Evolutionary conservation across 2,797 vertebrate genomes (phyloP).

Genomic region (Yasuhikotakia modesta): DNA sequence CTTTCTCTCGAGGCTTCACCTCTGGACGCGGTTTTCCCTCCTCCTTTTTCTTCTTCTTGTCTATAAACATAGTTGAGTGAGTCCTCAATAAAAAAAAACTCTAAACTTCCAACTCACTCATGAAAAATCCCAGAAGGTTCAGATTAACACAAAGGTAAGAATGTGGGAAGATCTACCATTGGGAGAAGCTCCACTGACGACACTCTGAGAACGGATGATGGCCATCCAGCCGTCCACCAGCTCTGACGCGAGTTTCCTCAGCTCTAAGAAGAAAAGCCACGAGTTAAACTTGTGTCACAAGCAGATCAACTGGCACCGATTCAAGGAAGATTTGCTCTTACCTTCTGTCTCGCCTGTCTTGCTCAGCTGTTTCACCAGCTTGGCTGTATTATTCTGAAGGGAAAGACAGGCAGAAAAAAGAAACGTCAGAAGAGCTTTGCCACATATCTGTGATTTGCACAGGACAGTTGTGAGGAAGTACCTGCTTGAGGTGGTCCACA

Average conservation of each 20-base stretch:
- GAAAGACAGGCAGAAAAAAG: constrained; percentile 1
- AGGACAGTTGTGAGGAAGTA: constrained; percentile 58
- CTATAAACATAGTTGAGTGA: constrained; percentile 59
- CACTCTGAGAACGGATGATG: constrained; percentile 91
- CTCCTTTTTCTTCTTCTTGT: constrained; percentile 90
- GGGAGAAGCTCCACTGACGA: constrained; percentile 71
- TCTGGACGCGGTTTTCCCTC: constrained; percentile 81
- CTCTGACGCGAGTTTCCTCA: constrained; percentile 86
- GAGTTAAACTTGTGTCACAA: not conserved
- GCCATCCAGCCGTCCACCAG: constrained; percentile 96
- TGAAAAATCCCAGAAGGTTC: not conserved
- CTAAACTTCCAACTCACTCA: not conserved
- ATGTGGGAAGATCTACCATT: constrained; percentile 48
- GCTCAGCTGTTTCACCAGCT: constrained; percentile 94
- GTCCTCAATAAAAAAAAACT: not conserved
- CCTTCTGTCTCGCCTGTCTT: constrained; percentile 92
- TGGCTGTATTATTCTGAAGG: constrained; percentile 93
- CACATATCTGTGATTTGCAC: not conserved
- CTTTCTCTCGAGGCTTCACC: constrained; percentile 77
- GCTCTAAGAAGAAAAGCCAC: constrained; percentile 70
- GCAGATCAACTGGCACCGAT: not conserved
- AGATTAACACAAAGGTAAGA: not conserved
- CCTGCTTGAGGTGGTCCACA: constrained; percentile 95
- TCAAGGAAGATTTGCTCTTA: constrained; percentile 59
- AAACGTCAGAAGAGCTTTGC: not conserved